Base-by-base conservation (phyloP, 2,888 invertebrate species). In the Sinelater perroti region DNA sequence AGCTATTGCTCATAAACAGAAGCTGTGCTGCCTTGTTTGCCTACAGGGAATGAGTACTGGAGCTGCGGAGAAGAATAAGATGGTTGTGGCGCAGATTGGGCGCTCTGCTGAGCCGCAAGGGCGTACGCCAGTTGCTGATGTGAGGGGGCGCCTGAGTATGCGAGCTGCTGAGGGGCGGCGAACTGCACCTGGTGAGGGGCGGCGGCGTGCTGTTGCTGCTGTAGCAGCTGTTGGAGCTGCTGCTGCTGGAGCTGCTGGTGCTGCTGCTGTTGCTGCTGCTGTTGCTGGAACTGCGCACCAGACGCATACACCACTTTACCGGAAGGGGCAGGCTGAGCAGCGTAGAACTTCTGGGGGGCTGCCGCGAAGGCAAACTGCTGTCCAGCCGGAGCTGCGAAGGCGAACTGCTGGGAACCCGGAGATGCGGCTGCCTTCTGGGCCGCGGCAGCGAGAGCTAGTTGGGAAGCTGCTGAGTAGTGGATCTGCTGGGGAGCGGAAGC, bases 21-120 rank as follows among this genome's bases (percentile, higher is more conserved):
- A 42, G 64, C 46, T 11, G 38, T 14, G 24, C 62, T 64, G 8
- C 60, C 56, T 24, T 66, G 66, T 33, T 40, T 40, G 16, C 24
- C 2, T 21, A 14, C 11, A 40, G 40, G 40, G 11, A 40, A 7
- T 26, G 40, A 8, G 30, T 17, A 44, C 16, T 70, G 67, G 28
- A 58, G 52, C 40, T 69, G 70, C 11, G 66, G 63, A 6, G 60
- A 59, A 16, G 61, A 53, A 30, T 64, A 65, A 20, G 64, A 62
- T 49, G 67, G 65, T 38, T 72, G 71, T 17, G 64, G 62, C 28
- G 36, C 52, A 40, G 60, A 55, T 35, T 60, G 62, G 20, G 52
- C 42, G 17, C 38, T 45, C 36, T 59, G 50, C 1, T 56, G 36
- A 46, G 44, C 33, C 56, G 64, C 33, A 11, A 58, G 7, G 26